Base-by-base conservation (phyloP, 1,140 invertebrate genomes). In the Sesamia nonagrioides region DNA sequence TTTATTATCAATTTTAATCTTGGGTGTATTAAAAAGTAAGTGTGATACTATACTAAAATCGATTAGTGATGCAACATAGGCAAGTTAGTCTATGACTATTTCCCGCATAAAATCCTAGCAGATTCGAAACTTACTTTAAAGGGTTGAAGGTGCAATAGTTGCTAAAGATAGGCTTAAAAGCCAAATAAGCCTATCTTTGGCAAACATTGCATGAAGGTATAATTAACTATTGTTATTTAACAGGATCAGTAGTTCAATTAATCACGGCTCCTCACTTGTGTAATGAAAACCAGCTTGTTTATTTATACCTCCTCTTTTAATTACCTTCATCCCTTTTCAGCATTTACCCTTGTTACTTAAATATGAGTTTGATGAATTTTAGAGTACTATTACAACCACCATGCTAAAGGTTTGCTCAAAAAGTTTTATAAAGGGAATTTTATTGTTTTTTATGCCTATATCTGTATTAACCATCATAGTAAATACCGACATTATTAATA, bases 271-370 rank as follows among this genome's bases (percentile, higher is more conserved):
- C 52, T 18, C 18, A 45, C 0, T 56, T 0, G 27, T 15, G 2
- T 1, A 9, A 4, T 7, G 17, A 0, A 40, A 37, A 40, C 60
- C 40, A 35, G 6, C n/a, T 40, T 17, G 33, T n/a, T 17, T 17
- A 35, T 61, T 61, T n/a, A 63, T 40, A 63, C 60, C 27, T 27
- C 8, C 13, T n/a, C n/a, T 63, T 63, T 63, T 63, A 63, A 63
- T 63, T 63, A 63, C 35, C 8, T 7, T 7, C 35, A 40, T 63
- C 60, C 60, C 60, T 63, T 21, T 8, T 63, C 60, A 63, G 9
- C n/a, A 17, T 45, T n/a, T 21, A 48, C 40, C 63, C 63, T 18
- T 27, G 63, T 68, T 45, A 68, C 11, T 6, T 48, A 18, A 68
- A 68, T 68, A 68, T 48, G 40, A 48, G 8, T 68, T 68, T 68